phyloP scores from a whole-genome alignment of 2,888 invertebrate species.

The Nemotelus pantherinus region DNA sequence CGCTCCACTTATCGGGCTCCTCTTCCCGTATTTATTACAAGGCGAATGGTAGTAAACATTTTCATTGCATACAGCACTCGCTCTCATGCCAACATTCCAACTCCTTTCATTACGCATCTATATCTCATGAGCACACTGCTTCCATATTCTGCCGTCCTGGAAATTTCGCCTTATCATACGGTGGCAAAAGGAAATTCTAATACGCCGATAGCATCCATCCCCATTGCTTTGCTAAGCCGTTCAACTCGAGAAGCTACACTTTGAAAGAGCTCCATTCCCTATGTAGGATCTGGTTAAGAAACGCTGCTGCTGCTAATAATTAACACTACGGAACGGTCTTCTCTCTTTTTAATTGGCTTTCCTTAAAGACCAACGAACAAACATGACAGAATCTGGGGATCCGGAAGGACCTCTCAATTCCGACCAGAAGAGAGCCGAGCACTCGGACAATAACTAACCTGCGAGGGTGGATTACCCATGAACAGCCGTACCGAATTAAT shows the following conservation, averaged over 20 bases:
- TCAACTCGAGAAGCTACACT: too few species aligned
- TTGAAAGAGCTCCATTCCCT: not conserved
- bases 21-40: too few species aligned
- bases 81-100: not conserved
- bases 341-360: slow-evolving; percentile 23
- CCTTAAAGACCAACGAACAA: not conserved
- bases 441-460: too few species aligned
- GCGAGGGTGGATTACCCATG: slow-evolving; percentile 15
- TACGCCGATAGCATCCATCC: not conserved
- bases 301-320: slow-evolving; percentile 22
- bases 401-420: too few species aligned
- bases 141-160: not conserved
- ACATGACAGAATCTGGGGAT: too few species aligned
- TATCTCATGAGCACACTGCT: too few species aligned
- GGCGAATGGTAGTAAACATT: not conserved
- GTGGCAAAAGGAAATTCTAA: not conserved
- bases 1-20: too few species aligned
- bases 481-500: slow-evolving; percentile 42
- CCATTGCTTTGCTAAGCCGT: not conserved
- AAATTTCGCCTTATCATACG: not conserved
- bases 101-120: not conserved
- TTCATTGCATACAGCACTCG: not conserved
- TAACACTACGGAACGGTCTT: not conserved
- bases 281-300: not conserved
- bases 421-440: too few species aligned